These are phyloP conservation scores for Poeciliopsis infans DNA, from an alignment of 2,797 vertebrate species.

Conservation along the genomic window DNA sequence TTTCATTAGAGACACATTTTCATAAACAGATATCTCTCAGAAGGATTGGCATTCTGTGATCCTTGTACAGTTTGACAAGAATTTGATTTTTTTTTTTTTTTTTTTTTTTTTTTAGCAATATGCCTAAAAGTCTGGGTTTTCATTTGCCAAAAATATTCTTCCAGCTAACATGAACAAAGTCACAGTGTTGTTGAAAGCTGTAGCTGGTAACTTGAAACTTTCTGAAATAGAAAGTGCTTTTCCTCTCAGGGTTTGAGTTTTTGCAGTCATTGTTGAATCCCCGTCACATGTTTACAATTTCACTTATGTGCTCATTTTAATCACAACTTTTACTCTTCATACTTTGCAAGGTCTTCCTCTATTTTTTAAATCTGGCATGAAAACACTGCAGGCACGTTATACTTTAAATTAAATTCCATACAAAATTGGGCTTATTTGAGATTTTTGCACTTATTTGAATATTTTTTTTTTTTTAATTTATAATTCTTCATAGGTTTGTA, in stretches of 20 bases:
- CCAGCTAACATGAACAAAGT: not conserved
- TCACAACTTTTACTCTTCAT: not conserved
- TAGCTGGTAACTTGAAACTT: not conserved
- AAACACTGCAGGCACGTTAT: not conserved
- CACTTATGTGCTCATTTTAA: not conserved
- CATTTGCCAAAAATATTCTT: not conserved
- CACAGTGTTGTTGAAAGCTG: not conserved
- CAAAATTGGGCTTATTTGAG: constrained; percentile 22
- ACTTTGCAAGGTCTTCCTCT: not conserved
- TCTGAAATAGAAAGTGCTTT: not conserved
- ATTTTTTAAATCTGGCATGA: not conserved
- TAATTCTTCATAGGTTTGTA: constrained; percentile 5
- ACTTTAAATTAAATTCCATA: constrained; percentile 40
- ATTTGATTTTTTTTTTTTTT: not conserved
- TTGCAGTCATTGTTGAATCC: not conserved
- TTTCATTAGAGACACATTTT: not conserved
- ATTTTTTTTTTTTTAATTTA: constrained; percentile 52
- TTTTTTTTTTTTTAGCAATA: not conserved
- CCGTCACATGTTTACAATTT: not conserved
- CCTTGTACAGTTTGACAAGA: too few relatives aligned
- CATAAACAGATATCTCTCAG: not conserved
- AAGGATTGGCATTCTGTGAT: not conserved
- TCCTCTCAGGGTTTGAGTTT: not conserved
- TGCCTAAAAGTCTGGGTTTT: not conserved
- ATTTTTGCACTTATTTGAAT: constrained; percentile 48